A percentile compares a stretch with the other conserved stretches of the same genome.
Conservation (phyloP, 2,113 vertebrate species). For the Hemiprocne comata region DNA sequence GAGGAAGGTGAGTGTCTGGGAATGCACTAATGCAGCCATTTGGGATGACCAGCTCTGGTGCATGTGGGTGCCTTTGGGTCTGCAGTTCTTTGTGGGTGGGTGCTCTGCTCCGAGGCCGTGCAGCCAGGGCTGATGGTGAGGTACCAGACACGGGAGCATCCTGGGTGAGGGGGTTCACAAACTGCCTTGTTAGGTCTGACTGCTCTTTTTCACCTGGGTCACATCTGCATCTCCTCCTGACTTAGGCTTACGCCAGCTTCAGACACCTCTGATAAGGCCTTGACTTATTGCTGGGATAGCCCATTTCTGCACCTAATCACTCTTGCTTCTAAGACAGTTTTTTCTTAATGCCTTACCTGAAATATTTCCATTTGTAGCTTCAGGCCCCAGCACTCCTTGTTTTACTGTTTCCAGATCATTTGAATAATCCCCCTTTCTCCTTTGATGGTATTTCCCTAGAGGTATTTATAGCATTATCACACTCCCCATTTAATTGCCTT, state of each 20-base stretch:
- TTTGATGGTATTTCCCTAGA: constrained; percentile 68
- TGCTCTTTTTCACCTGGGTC: background rate
- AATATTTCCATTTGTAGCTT: constrained; percentile 45
- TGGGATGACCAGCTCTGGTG: background rate
- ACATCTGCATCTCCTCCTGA: background rate
- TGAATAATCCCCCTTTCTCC: constrained; percentile 60
- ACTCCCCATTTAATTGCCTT: constrained; percentile 49
- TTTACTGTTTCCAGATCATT: constrained; percentile 58
- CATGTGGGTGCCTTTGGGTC: background rate
- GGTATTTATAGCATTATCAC: constrained; percentile 57
- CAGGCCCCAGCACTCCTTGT: constrained; percentile 39
- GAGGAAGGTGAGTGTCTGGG: background rate
- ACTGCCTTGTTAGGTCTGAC: background rate
- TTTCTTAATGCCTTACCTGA: constrained; percentile 36
- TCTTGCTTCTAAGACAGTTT: constrained; percentile 3
- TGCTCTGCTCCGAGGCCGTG: background rate
- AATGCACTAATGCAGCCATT: fast-evolving
- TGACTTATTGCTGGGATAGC: background rate
- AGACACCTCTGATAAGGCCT: background rate
- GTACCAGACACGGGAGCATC: background rate
- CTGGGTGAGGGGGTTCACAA: background rate
- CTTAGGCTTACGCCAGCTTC: background rate
- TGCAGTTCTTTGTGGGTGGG: background rate
- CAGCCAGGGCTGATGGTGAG: background rate
- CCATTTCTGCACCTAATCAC: constrained; percentile 23